Evolutionary conservation across 2,113 vertebrate genomes (phyloP), one percentile per base, ranked within the genome.

Genomic region (Hippocampus abdominalis): DNA sequence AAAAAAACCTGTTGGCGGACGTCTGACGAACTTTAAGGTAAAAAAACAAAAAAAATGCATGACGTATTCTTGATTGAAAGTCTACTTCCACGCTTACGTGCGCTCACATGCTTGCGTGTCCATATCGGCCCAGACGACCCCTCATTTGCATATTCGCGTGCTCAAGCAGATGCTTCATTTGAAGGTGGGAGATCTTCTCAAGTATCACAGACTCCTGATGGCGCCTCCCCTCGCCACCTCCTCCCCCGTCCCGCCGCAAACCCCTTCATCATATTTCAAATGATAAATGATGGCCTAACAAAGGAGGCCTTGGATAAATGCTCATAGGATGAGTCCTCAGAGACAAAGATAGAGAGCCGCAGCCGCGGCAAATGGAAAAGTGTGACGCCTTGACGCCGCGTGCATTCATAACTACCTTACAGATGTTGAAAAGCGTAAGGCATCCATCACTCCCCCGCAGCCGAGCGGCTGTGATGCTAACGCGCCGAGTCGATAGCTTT

Each of bases 261-360:
- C 13, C 13, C 23, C n/a, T 25, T 42, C 63, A 64, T 90, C 89
- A 91, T 90, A 90, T 90, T 86, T 89, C 84, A 85, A 85, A 89
- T 91, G 89, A 91, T 91, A 90, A 89, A 91, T 89, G 88, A 88
- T 78, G 78, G 84, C 84, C 79, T 88, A 90, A 90, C 89, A 89
- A 89, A 88, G 81, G 79, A 75, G 84, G 83, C 85, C 85, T 87
- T 75, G 82, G 88, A 87, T 89, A 89, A 89, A 89, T 89, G 84
- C 87, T 90, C 89, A 91, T 90, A 86, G 84, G 87, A 90, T 84
- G 75, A 73, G 81, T 89, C 88, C 86, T 84, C 60, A 40, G 88
- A 88, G 89, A 86, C 78, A 73, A 84, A 76, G 86, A 84, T 83
- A 81, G 82, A 82, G 80, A 81, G 80, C 23, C 71, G 71, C 68